Base-by-base conservation (phyloP, 2,797 vertebrate species). In the Synanceia verrucosa region DNA sequence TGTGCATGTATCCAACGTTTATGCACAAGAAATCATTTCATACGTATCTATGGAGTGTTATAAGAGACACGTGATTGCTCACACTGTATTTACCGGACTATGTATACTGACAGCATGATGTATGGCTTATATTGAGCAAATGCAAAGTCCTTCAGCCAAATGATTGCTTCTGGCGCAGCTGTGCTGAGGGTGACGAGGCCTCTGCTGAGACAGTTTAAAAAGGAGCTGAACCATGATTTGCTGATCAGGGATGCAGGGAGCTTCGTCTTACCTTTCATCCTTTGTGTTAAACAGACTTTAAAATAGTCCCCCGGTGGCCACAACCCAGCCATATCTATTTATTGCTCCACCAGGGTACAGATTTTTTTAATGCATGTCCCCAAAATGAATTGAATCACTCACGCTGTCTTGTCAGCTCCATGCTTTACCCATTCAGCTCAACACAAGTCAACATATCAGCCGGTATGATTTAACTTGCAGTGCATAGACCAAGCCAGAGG, bases 121-220 rank as follows among this genome's bases (percentile, higher is more conserved):
- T 48, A 88, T 70, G 26, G 51, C 57, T 86, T 78, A 73, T 82
- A 87, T 86, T 82, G 70, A 70, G 65, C 67, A 73, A 82, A 84
- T 76, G 65, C 70, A 86, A 71, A 81, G 61, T 75, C 79, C 58
- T 73, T 81, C 83, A 83, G 78, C 79, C 79, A 83, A 76, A 83
- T 86, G 75, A 89, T 82, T 84, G 64, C 79, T 75, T 83, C 50
- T 69, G 74, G 52, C 77, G 76, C 67, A 50, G 77, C 74, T 68
- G 65, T 67, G 66, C 65, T 21, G 56, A 69, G 46, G 78, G 55
- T 65, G 73, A 73, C 37, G 60, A 64, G 55, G 53, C 37, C 28
- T 68, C 56, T 31, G 72, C 68, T 77, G 66, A 78, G 21, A 52
- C 24, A 9, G 24, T 78, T 82, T 73, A 50, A 76, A 70, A 43